Evolutionary conservation across 2,888 invertebrate species (phyloP), one percentile per base, ranked within the genome.

Genomic region (Tiliacea citrago): DNA sequence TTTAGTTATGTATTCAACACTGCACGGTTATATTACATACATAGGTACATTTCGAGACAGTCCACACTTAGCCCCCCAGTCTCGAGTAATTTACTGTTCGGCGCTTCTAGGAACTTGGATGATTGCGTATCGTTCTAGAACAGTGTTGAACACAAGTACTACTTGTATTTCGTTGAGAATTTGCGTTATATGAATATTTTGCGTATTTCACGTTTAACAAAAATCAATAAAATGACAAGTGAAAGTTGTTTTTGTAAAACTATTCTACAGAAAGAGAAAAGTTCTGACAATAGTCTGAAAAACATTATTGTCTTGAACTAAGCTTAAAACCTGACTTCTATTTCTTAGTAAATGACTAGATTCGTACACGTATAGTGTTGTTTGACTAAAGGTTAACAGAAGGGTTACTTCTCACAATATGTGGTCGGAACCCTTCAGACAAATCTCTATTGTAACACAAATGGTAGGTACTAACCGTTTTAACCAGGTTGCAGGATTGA

Each of bases 281-380:
- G 21, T 45, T 58, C 21, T 35, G 24, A 66, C 68, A 73, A 75
- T 49, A 60, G 68, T 5, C 53, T 70, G 53, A 65, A 80, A 67
- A 49, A 53, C 16, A 35, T 21, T 35, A 55, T 29, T 42, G 49
- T 68, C 24, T 63, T 66, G 24, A 69, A 75, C 16, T 58, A 62
- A 35, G 12, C 55, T 62, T 47, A 10, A 81, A 69, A 67, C 49
- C 55, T 60, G 66, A 68, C 72, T 80, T 80, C 51, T 45, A 60
- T 24, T 67, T 83, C 61, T 39, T 39, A 58, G 68, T 62, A 29
- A 72, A 62, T 39, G 12, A 53, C 53, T 58, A 67, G 42, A 68
- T 62, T 57, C 45, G 13, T 68, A 60, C n/a, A 9, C 35, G 24
- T 24, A n/a, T n/a, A n/a, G n/a, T n/a, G n/a, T 13, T 66, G 55